Conservation (phyloP, 2,113 vertebrate genomes). For the Lophius piscatorius region DNA sequence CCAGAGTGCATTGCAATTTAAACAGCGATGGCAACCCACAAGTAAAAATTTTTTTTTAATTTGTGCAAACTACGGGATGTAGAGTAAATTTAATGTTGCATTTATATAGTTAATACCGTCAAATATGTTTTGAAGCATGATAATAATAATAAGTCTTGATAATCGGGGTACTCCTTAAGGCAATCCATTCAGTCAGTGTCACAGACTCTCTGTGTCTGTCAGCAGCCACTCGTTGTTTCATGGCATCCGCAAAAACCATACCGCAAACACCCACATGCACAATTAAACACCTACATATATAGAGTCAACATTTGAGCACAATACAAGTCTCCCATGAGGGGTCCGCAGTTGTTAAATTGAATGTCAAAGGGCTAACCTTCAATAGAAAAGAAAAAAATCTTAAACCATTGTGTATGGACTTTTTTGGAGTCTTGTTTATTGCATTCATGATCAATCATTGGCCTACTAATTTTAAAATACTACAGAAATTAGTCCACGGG, state of each 20-base stretch:
- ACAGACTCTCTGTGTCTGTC: constrained; percentile 27
- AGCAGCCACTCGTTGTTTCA: constrained; percentile 18
- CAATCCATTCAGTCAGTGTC: constrained; percentile 50
- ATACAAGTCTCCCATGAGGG: not conserved
- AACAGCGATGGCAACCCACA: no score
- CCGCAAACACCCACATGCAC: not conserved
- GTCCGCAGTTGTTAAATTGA: not conserved
- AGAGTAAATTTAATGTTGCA: no score
- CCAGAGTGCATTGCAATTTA: no score
- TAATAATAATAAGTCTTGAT: no score
- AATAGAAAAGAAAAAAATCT: constrained; percentile 17
- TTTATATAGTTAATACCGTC: no score
- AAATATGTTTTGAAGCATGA: no score
- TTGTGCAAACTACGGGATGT: no score
- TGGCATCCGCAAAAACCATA: constrained; percentile 3
- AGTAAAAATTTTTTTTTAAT: no score
- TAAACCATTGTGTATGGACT: constrained; percentile 3
- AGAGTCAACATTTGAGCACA: not conserved
- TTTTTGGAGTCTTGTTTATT: constrained; percentile 15
- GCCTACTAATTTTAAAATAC: constrained; percentile 26
- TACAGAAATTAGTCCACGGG: constrained; percentile 11
- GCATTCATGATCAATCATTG: constrained; percentile 37
- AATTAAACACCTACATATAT: not conserved
- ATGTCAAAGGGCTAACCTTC: constrained; percentile 22
- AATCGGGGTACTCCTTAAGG: constrained; percentile 34